Evolutionary conservation across 2,888 invertebrate species (phyloP).

Genomic region (Drosophila crucigera): DNA sequence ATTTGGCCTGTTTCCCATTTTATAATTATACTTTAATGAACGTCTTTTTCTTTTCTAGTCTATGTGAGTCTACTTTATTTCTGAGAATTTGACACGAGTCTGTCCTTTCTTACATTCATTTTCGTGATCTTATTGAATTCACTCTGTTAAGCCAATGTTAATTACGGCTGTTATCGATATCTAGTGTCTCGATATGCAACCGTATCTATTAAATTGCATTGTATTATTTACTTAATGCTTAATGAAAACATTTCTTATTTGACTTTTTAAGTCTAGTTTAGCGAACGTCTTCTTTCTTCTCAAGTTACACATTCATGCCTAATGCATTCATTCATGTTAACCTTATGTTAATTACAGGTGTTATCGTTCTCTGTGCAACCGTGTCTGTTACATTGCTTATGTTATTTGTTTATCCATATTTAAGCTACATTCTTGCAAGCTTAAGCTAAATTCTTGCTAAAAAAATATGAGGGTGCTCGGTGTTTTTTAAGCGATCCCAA

Average conservation of each 20-base stretch:
- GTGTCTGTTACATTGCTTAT: background rate
- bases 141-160: background rate
- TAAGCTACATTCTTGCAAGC: background rate
- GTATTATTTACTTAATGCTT: background rate
- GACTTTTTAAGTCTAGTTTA: background rate
- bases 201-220: background rate
- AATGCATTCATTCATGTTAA: background rate
- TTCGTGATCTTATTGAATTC: too few relatives aligned
- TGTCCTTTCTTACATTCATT: accelerated
- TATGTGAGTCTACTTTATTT: too few relatives aligned
- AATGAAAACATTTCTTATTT: background rate
- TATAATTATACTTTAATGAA: too few relatives aligned
- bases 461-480: background rate
- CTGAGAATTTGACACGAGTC: too few relatives aligned
- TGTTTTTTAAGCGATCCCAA: background rate
- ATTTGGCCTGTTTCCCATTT: too few relatives aligned
- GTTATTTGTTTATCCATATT: background rate
- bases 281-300: background rate
- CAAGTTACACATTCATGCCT: background rate
- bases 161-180: background rate
- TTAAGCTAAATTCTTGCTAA: background rate
- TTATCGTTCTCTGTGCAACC: background rate
- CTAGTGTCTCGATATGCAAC: background rate
- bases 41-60: too few relatives aligned
- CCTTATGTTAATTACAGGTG: background rate